Percentiles rank a stretch among this genome's conserved stretches.
Conservation (phyloP, 1,140 invertebrate genomes). For the Kradibia gibbosae region DNA sequence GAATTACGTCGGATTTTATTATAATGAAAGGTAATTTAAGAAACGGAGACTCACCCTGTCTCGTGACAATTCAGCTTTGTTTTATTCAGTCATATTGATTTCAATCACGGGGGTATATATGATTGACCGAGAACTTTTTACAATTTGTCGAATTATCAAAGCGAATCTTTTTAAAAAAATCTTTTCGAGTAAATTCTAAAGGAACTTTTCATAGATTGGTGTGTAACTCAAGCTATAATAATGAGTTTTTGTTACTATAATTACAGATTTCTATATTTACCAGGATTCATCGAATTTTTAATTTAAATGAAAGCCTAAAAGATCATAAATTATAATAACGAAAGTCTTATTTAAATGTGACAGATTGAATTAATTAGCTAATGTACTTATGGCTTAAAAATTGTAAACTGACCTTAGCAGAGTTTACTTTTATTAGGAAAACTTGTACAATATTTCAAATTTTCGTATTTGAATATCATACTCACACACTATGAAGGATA, state of each 20-base stretch:
- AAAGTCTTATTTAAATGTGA: not conserved
- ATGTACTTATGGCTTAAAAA: not conserved
- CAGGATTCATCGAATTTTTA: not conserved
- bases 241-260: too few species aligned
- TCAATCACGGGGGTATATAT: not conserved
- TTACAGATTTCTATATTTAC: too few species aligned
- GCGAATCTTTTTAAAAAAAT: not conserved
- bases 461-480: too few species aligned
- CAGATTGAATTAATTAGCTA: not conserved
- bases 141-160: not conserved
- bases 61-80: not conserved
- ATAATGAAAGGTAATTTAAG: not conserved
- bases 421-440: too few species aligned
- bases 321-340: not conserved
- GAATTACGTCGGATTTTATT: not conserved
- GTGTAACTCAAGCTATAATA: too few species aligned
- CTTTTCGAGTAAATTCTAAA: not conserved
- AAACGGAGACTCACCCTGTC: not conserved
- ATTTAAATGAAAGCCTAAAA: constrained; percentile 4
- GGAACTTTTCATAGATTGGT: too few species aligned
- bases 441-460: too few species aligned
- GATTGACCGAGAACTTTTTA: not conserved
- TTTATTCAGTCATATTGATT: not conserved
- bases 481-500: too few species aligned
- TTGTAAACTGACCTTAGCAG: too few species aligned